Evolutionary conservation across 2,888 invertebrate genomes (phyloP), one percentile per base, ranked within the genome.

Genomic region (Achlya flavicornis): DNA sequence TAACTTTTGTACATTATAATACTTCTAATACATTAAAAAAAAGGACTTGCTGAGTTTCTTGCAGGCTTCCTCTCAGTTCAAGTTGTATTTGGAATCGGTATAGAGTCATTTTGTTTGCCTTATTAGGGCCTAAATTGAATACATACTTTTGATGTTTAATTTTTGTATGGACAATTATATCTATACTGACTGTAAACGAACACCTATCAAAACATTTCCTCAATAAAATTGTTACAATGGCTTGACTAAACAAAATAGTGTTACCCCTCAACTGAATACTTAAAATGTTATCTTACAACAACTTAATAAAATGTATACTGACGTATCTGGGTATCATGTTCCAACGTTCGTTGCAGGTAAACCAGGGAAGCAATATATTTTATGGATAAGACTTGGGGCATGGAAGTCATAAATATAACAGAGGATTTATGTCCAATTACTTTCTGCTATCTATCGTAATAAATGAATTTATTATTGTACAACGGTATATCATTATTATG

Each of bases 351-450:
- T n/a, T 48, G 38, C 61, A 62, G 62, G 62, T 62, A 64, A 16
- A 35, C 26, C 66, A 59, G 61, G 66, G 66, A 62, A 69, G 63
- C 71, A 72, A 69, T 76, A 77, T 77, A 77, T 80, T 74, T 80
- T 71, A 77, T 68, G 70, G 73, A 75, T 70, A 72, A 74, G 66
- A 62, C 65, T 64, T 65, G 67, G 67, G 63, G 61, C 66, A 48
- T 61, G 63, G 61, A 67, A 66, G 68, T 74, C 79, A 79, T 83
- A 83, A 84, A 85, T 83, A 83, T 76, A 76, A 70, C 64, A 58
- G 48, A 68, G 69, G 80, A 86, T 85, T 84, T 85, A 86, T 81
- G 74, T 75, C 79, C 84, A 80, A 84, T 84, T 84, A 80, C 79
- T 73, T 74, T 68, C 74, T 72, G 73, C 74, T 78, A 78, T 77